Evolutionary conservation across 92 coral and sea anemone species (phyloP), one percentile per base, ranked within the genome.

Genomic region (Epizoanthus stellaris): DNA sequence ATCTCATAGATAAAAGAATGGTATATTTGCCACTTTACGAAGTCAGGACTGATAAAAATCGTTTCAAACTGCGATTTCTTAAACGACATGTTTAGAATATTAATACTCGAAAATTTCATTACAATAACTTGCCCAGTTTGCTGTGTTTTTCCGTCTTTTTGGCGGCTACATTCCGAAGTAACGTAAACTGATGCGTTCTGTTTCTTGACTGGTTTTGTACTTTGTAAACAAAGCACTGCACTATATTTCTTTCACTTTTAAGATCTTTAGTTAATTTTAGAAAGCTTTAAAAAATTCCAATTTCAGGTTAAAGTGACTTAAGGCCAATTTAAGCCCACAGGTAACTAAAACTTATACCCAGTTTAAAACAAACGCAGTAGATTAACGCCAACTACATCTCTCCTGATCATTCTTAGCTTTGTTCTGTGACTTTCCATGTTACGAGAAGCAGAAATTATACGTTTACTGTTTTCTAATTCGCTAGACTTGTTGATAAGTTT

Each of bases 291-390:
- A 7, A 45, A 45, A 11, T 12, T 52, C 56, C 12, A 52, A 13
- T 10, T 52, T 45, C 9, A 45, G 52, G 52, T 10, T 45, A 45
- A 45, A 45, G 52, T 45, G 11, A 70, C 42, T 70, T n/a, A 12
- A 39, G 30, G 65, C 14, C n/a, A 42, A 39, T 79, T 63, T 17
- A 19, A 21, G 45, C 71, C 83, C 83, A 42, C 23, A 20, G 61
- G 83, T 62, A 14, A 79, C 72, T 1, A 14, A 63, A 40, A 40
- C 4, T 34, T 43, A 79, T 73, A 43, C 83, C 83, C 59, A 79
- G 13, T 79, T 6, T 62, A 62, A 16, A 40, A 8, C 23, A 61
- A 21, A 79, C 61, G 38, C 63, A 16, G 64, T n/a, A 38, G 82
- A 77, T 39, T 77, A 54, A 54, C 70, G 45, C 16, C 16, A 52